These are phyloP conservation scores for Spilarctia lutea DNA, from an alignment of 2,888 invertebrate genomes.

Conservation along the genomic window DNA sequence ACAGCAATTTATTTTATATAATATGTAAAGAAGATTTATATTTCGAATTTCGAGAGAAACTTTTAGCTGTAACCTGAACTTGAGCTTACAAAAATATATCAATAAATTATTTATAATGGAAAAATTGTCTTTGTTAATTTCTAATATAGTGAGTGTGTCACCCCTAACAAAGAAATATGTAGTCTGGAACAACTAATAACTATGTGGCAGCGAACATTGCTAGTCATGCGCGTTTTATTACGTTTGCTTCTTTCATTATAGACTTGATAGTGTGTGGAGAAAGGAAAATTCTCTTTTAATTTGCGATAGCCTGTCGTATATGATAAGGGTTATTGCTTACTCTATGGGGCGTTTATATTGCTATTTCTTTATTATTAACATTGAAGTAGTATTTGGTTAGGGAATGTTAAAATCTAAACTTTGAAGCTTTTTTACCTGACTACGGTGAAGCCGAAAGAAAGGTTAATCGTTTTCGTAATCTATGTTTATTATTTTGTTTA, in stretches of 20 bases:
- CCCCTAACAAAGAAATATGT: slow-evolving; percentile 11
- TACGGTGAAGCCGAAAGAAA: no score
- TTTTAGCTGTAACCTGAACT: background rate
- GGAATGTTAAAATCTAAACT: no score
- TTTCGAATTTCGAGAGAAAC: background rate
- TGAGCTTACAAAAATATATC: background rate
- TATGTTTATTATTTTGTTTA: no score
- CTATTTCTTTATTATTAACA: background rate
- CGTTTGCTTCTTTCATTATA: slow-evolving; percentile 14
- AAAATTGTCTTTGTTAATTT: background rate
- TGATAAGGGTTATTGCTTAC: background rate
- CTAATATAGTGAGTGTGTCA: background rate
- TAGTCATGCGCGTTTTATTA: slow-evolving; percentile 15
- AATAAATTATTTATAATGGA: background rate
- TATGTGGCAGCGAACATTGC: slow-evolving; percentile 12
- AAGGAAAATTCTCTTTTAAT: background rate
- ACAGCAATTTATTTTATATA: no score
- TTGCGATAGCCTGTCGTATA: background rate
- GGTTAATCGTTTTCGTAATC: no score
- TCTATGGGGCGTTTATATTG: background rate
- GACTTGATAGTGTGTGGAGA: slow-evolving; percentile 4
- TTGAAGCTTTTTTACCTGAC: no score
- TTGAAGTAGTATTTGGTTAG: background rate
- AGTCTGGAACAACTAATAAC: slow-evolving; percentile 17
- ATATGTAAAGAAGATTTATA: no score